phyloP scores from a whole-genome alignment of 1,140 invertebrate species.

The Cyclargus thomasi region DNA sequence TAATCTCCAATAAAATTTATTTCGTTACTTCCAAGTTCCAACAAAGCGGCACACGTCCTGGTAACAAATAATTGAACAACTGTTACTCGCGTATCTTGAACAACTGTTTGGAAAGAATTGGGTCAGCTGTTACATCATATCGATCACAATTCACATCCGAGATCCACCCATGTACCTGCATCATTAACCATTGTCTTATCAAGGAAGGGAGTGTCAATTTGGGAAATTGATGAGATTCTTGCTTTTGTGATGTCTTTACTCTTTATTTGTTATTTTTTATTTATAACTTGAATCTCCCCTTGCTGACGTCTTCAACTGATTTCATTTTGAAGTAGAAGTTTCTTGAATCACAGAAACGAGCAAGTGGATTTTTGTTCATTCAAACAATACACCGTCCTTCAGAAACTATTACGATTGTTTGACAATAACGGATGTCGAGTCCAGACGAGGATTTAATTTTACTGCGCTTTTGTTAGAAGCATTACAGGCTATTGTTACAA shows the following conservation, averaged over 20 bases:
- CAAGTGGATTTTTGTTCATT: not conserved
- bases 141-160: slow-evolving; percentile 1
- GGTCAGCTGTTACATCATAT: slow-evolving; percentile 6
- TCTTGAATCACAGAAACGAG: not conserved
- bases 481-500: not conserved
- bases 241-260: not conserved
- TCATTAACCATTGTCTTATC: not conserved
- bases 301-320: no score
- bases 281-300: no score
- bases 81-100: not conserved
- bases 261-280: not conserved
- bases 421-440: not conserved
- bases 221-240: not conserved
- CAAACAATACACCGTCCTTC: not conserved
- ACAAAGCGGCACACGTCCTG: no score
- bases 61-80: slow-evolving; percentile 3
- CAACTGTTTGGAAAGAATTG: not conserved
- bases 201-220: not conserved
- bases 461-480: not conserved
- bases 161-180: not conserved
- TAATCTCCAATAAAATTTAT: no score
- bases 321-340: not conserved
- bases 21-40: no score
- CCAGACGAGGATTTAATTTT: not conserved
- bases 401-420: slow-evolving; percentile 1